Evolutionary conservation across 2,113 vertebrate genomes (phyloP).

Genomic region (Pimephales promelas): DNA sequence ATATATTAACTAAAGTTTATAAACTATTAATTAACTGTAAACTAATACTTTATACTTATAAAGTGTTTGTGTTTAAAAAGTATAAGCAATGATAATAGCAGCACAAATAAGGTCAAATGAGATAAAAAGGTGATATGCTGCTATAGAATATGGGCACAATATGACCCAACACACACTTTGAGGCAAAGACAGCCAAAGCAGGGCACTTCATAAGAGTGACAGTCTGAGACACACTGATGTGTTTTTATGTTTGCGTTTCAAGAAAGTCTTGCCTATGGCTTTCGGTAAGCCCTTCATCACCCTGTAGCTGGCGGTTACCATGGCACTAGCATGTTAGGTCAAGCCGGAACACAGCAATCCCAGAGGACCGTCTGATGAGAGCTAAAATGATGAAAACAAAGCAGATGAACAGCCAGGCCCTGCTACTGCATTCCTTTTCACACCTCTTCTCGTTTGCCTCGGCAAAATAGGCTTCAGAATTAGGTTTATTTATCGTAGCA

Average conservation of each 20-base stretch:
- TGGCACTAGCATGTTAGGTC: slow-evolving; percentile 55
- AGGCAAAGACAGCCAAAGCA: slow-evolving; percentile 51
- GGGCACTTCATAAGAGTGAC: background rate
- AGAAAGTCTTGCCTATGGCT: slow-evolving; percentile 42
- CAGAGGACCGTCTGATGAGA: slow-evolving; percentile 57
- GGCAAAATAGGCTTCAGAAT: slow-evolving; percentile 13
- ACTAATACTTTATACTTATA: no score
- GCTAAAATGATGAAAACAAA: slow-evolving; percentile 2
- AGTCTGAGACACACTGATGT: background rate
- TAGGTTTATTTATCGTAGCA: slow-evolving; percentile 8
- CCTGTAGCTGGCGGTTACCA: slow-evolving; percentile 44
- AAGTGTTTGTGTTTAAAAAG: background rate
- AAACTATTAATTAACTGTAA: no score
- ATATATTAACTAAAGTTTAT: no score
- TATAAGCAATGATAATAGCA: background rate
- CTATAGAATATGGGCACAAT: background rate
- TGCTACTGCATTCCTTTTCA: background rate
- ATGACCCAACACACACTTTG: background rate
- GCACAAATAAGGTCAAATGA: background rate
- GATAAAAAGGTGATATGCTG: background rate
- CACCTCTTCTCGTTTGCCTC: background rate
- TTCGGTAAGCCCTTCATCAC: slow-evolving; percentile 29
- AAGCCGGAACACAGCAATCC: slow-evolving; percentile 51
- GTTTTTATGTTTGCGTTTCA: slow-evolving; percentile 52
- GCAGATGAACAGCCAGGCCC: background rate